These are phyloP conservation scores for Drosophila nasuta DNA, from an alignment of 1,140 invertebrate genomes.

Conservation along the genomic window DNA sequence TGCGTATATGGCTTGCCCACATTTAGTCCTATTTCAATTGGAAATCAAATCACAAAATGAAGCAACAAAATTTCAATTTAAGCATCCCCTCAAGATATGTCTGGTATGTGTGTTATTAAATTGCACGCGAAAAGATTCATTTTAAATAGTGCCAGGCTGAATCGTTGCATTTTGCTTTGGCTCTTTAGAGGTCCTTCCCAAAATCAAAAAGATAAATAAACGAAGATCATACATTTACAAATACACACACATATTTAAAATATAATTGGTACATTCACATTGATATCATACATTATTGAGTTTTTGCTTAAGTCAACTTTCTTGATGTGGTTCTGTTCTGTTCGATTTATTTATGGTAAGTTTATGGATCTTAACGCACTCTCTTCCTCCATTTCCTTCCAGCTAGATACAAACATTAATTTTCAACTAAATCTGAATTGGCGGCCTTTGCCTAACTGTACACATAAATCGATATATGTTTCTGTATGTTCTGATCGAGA, in stretches of 20 bases:
- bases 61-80: slow-evolving; percentile 25
- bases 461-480: slow-evolving; percentile 41
- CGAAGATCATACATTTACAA: slow-evolving; percentile 61
- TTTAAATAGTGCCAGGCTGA: background rate
- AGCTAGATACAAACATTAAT: slow-evolving; percentile 41
- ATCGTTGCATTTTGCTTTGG: slow-evolving; percentile 2
- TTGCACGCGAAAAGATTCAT: slow-evolving; percentile 32
- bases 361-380: slow-evolving; percentile 15
- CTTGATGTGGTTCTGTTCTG: slow-evolving; percentile 12
- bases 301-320: slow-evolving; percentile 49
- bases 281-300: slow-evolving; percentile 68
- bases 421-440: slow-evolving; percentile 46
- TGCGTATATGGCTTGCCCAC: slow-evolving; percentile 59
- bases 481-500: slow-evolving; percentile 29
- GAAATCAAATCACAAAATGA: slow-evolving; percentile 27
- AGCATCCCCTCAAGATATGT: slow-evolving; percentile 60
- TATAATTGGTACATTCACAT: slow-evolving; percentile 68
- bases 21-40: slow-evolving; percentile 45
- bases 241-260: slow-evolving; percentile 63
- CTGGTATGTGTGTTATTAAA: slow-evolving; percentile 24
- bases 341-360: slow-evolving; percentile 25
- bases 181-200: slow-evolving; percentile 21
- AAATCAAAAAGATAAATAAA: slow-evolving; percentile 46
- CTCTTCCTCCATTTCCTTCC: slow-evolving; percentile 2
- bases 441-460: slow-evolving; percentile 36